Evolutionary conservation across 2,797 vertebrate genomes (phyloP), one percentile per base, ranked within the genome.

Genomic region (Girardinus metallicus): DNA sequence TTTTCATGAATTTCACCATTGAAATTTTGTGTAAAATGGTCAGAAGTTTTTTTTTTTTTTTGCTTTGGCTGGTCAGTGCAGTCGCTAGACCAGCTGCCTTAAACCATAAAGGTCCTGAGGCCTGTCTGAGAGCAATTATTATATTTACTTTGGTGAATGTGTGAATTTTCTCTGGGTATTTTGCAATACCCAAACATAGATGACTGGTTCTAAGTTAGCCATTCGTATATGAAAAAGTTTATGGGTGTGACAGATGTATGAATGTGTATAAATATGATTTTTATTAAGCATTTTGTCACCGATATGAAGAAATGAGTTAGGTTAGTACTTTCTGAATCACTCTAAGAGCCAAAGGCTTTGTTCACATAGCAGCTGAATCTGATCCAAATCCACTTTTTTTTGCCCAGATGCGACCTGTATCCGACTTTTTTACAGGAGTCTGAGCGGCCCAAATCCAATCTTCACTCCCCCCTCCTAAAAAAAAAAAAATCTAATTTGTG

Each of bases 1-100:
- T 88, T 46, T 70, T 68, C 4, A 12, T 23, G 21, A 39, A 26
- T 66, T 66, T 70, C 39, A 26, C 39, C 81, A 2, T 75, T 86
- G 75, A 44, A 57, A 75, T 76, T 89, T 85, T 70, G 73, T 4
- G 71, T 81, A 1, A 49, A 85, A 15, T 70, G 11, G 26, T 70
- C 41, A 43, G 23, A 41, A 2, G 26, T 23, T 66, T 64, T 34
- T 36, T 39, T 13, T 57, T 29, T 29, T n/a, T 55, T 0, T n/a
- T 57, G n/a, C 23, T 23, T 36, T 68, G 10, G 34, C 10, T 39
- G 34, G 16, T 18, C 64, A 68, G 1, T 39, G 64, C 36, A 26
- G 21, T 11, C 5, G 13, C 21, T 12, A 68, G 21, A 21, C 29
- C 7, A 64, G 60, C 12, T 31, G 57, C 57, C 57, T 57, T 60